Percentiles rank a stretch among this genome's conserved stretches.
These are phyloP conservation scores for Epirrhoe alternata DNA, from an alignment of 2,888 invertebrate species.

Conservation along the genomic window DNA sequence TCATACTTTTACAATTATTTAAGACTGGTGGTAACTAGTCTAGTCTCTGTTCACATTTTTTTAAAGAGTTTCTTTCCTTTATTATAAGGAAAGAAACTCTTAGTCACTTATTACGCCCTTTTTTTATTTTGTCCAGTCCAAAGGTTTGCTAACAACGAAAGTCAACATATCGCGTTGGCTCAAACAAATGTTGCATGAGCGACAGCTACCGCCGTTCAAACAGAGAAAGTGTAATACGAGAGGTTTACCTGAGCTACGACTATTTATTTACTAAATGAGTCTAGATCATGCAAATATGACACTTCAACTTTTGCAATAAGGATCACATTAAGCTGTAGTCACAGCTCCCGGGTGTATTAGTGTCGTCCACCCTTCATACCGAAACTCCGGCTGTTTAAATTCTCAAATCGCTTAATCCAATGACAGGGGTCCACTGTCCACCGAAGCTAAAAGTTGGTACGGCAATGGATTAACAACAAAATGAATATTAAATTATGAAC, in stretches of 20 bases:
- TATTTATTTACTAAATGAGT: constrained; percentile 42
- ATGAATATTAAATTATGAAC: constrained; percentile 50
- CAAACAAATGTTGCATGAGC: constrained; percentile 31
- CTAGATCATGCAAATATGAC: constrained; percentile 40
- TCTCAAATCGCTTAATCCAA: constrained; percentile 79
- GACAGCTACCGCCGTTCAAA: constrained; percentile 42
- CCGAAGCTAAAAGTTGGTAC: constrained; percentile 60
- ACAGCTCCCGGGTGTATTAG: constrained; percentile 57
- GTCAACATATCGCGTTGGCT: constrained; percentile 43
- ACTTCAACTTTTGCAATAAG: constrained; percentile 47
- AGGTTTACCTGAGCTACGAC: constrained; percentile 48
- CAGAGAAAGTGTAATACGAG: constrained; percentile 54
- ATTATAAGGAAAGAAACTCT: no score
- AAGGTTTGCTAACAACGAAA: constrained; percentile 41
- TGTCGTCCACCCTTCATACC: constrained; percentile 67
- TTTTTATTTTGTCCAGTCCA: constrained; percentile 43
- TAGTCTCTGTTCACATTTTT: no score
- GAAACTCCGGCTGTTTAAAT: constrained; percentile 69
- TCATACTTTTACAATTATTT: no score
- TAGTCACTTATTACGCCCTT: neutral
- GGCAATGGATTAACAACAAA: constrained; percentile 46
- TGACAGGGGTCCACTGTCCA: constrained; percentile 66
- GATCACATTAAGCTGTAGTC: constrained; percentile 37
- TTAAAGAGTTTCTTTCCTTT: no score
- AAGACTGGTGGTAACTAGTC: no score